Evolutionary conservation across 2,888 invertebrate genomes (phyloP).

Genomic region (Drosophila trichaetosa): DNA sequence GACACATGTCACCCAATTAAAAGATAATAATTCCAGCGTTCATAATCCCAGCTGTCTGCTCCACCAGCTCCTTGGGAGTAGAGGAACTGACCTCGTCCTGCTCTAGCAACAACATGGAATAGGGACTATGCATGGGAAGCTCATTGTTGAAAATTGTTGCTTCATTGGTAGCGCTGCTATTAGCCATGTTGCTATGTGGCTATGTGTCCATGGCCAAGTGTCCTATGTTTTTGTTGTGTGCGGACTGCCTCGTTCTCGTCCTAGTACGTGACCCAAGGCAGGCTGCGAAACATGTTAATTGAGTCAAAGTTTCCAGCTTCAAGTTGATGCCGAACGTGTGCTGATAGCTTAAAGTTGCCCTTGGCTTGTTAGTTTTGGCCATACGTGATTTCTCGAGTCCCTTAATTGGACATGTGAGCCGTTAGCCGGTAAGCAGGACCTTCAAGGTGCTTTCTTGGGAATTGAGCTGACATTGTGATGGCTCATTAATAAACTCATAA

Average conservation of each 20-base stretch:
- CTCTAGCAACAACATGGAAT: not conserved
- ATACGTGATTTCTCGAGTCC: slow-evolving; percentile 63
- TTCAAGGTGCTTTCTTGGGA: slow-evolving; percentile 38
- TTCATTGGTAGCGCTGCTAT: slow-evolving; percentile 48
- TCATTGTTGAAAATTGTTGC: slow-evolving; percentile 63
- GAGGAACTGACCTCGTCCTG: slow-evolving; percentile 28
- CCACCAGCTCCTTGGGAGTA: slow-evolving; percentile 10
- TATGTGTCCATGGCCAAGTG: slow-evolving; percentile 32
- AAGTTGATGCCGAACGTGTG: slow-evolving; percentile 66
- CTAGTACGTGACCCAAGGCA: slow-evolving; percentile 57
- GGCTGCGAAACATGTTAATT: slow-evolving; percentile 66
- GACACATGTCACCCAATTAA: slow-evolving; percentile 79
- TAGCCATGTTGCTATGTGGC: slow-evolving; percentile 18
- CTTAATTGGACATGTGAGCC: slow-evolving; percentile 71
- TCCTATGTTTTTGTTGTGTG: slow-evolving; percentile 47
- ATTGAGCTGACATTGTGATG: slow-evolving; percentile 26
- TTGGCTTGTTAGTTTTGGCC: slow-evolving; percentile 58
- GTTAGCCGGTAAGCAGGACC: slow-evolving; percentile 10
- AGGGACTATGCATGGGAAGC: slow-evolving; percentile 16
- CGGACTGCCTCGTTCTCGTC: slow-evolving; percentile 1
- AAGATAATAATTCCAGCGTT: slow-evolving; percentile 64
- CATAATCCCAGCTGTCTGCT: slow-evolving; percentile 36
- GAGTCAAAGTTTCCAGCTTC: slow-evolving; percentile 69
- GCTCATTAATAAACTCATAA: slow-evolving; percentile 76
- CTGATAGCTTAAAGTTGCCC: slow-evolving; percentile 68